Percentiles rank a stretch among this genome's conserved stretches.
Evolutionary conservation across 30 jellyfish, hydroid and myxozoan species (phyloP).

Genomic region (Aurelia aurita): DNA sequence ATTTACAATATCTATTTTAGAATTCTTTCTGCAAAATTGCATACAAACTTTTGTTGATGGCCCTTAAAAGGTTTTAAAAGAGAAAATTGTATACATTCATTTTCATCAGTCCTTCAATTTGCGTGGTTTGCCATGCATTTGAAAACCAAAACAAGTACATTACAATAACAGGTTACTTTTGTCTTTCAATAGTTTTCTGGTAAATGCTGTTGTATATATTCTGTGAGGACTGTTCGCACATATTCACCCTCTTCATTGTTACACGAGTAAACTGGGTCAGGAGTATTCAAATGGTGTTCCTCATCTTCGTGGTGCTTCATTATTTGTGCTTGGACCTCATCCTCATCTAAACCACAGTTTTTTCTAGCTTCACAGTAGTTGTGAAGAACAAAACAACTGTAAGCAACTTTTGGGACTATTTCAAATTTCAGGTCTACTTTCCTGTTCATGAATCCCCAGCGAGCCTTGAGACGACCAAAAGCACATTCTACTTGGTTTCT

Average conservation of each 20-base stretch:
- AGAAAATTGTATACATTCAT: too few relatives aligned
- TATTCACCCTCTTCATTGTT: slow-evolving; percentile 42
- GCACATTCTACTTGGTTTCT: slow-evolving; percentile 40
- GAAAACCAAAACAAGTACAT: too few relatives aligned
- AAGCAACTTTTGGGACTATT: slow-evolving; percentile 36
- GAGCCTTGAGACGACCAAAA: slow-evolving; percentile 76
- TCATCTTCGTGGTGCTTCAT: slow-evolving; percentile 24
- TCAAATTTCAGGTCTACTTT: slow-evolving; percentile 57
- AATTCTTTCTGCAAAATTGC: not conserved
- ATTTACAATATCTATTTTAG: too few relatives aligned
- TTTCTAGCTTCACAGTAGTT: slow-evolving; percentile 62
- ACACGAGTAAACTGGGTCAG: slow-evolving; percentile 48
- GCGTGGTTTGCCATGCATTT: too few relatives aligned
- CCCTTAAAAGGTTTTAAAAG: too few relatives aligned
- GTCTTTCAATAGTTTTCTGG: not conserved
- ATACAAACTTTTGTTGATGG: not conserved
- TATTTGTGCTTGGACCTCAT: slow-evolving; percentile 34
- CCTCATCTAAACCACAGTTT: slow-evolving; percentile 34
- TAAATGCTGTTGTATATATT: slow-evolving; percentile 17
- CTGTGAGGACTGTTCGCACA: slow-evolving; percentile 19
- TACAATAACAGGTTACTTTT: too few relatives aligned
- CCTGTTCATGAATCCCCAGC: slow-evolving; percentile 59
- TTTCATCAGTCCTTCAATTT: too few relatives aligned
- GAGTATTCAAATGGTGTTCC: slow-evolving; percentile 18
- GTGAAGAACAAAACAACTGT: slow-evolving; percentile 74